A percentile compares a stretch with the other conserved stretches of the same genome.
These are phyloP conservation scores for Idaea aversata DNA, from an alignment of 2,888 invertebrate genomes.

Conservation along the genomic window DNA sequence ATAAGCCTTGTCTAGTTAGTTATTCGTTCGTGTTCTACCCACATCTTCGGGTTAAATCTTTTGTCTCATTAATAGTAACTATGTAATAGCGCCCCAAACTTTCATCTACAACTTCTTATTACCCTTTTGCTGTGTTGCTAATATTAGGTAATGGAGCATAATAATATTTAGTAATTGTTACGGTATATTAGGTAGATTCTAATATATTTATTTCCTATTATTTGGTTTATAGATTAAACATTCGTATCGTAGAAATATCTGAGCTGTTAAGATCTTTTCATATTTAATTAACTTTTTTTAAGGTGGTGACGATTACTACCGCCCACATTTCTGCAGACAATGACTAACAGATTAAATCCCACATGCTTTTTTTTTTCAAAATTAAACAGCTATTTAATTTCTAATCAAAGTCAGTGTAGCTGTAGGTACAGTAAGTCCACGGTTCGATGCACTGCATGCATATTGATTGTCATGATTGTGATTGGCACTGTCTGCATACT, in stretches of 20 bases:
- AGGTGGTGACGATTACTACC: too few relatives aligned
- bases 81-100: neutral
- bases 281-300: too few relatives aligned
- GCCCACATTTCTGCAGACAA: neutral
- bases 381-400: neutral
- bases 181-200: too few relatives aligned
- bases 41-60: neutral
- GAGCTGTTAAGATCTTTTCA: too few relatives aligned
- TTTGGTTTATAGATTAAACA: too few relatives aligned
- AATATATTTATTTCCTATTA: too few relatives aligned
- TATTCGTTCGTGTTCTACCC: neutral
- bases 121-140: too few relatives aligned
- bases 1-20: neutral
- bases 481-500: slow-evolving; percentile 28
- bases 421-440: neutral
- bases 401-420: neutral
- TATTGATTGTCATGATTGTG: slow-evolving; percentile 19
- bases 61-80: neutral
- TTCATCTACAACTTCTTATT: neutral
- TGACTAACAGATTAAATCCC: neutral
- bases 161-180: too few relatives aligned
- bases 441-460: slow-evolving; percentile 1
- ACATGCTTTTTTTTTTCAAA: too few relatives aligned
- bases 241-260: too few relatives aligned
- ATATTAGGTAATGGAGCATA: too few relatives aligned